Base-by-base conservation (phyloP, 2,113 vertebrate species). In the Muntiacus reevesi region DNA sequence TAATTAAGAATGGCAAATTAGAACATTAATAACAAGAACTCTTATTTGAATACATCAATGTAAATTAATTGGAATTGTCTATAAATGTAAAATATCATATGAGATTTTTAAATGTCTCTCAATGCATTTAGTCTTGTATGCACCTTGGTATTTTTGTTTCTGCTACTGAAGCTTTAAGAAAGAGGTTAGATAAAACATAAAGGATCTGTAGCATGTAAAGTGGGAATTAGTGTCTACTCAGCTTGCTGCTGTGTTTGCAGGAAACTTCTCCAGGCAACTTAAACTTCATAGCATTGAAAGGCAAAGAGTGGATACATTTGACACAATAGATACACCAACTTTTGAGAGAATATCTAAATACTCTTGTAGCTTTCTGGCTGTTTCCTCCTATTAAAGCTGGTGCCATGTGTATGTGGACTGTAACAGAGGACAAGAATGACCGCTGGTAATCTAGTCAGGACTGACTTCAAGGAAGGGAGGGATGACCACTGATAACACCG, bases 11-110 rank as follows among this genome's bases (percentile, higher is more conserved):
- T 94, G 82, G 40, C 7, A 94, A 89, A 87, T 96, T 81, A 81
- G 93, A 98, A 81, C 92, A 96, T 59, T 82, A 97, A 94, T 94
- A 94, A 96, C 33, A 43, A 43, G 62, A 96, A 91, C 6, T 6
- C 16, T 87, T 81, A 76, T 28, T 55, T 43, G 25, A 94, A 78
- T 82, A 85, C 1, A 54, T n/a, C 71, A 82, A 28, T 45, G 30
- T 71, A 95, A 78, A 84, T 98, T 96, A 97, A 93, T 93, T 95
- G 74, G 30, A 97, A 97, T 97, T 96, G 74, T 25, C 93, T 83
- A 93, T 74, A 88, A 98, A 88, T 95, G 95, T 95, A 97, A 98
- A 84, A 95, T 91, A 64, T 74, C 97, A 59, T 23, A 83, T 86
- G 54, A 15, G 67, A 92, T 86, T 52, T 87, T 98, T 86, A 97